Conservation (phyloP, 2,888 invertebrate species). For the Girardia tigrina region DNA sequence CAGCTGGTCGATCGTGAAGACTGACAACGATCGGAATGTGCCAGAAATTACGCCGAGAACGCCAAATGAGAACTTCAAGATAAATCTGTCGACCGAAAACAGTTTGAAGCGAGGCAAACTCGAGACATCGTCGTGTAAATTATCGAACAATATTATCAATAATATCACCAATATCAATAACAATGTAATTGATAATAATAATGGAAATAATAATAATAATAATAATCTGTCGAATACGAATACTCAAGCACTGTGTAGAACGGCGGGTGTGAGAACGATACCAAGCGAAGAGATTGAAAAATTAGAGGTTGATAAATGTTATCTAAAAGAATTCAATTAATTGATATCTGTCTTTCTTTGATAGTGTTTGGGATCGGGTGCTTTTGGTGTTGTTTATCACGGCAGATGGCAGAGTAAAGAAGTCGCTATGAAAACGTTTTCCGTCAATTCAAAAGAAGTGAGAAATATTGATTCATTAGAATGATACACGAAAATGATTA, state of each 20-base stretch:
- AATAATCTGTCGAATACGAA: not conserved
- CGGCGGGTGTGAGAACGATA: not conserved
- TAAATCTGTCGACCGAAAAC: not conserved
- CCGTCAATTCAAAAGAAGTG: conserved; percentile 9
- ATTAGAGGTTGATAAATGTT: no score
- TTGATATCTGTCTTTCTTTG: not conserved
- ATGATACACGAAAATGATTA: no score
- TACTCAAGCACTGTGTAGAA: not conserved
- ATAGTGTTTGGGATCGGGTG: conserved; percentile 33
- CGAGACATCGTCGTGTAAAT: not conserved
- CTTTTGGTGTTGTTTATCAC: conserved; percentile 32
- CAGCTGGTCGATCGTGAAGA: not conserved
- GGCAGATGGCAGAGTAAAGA: conserved; percentile 25
- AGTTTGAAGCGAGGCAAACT: not conserved
- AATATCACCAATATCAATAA: no score
- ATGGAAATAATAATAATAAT: no score
- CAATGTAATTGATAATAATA: no score
- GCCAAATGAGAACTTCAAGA: not conserved
- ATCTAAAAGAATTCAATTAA: no score
- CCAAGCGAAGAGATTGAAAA: not conserved
- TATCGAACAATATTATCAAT: no score
- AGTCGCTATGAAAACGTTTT: conserved; percentile 33
- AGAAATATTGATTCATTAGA: no score
- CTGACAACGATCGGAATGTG: not conserved
- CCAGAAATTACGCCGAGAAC: conserved; percentile 2